These are phyloP conservation scores for Rachycentron canadum DNA, from an alignment of 2,797 vertebrate species.

Conservation along the genomic window DNA sequence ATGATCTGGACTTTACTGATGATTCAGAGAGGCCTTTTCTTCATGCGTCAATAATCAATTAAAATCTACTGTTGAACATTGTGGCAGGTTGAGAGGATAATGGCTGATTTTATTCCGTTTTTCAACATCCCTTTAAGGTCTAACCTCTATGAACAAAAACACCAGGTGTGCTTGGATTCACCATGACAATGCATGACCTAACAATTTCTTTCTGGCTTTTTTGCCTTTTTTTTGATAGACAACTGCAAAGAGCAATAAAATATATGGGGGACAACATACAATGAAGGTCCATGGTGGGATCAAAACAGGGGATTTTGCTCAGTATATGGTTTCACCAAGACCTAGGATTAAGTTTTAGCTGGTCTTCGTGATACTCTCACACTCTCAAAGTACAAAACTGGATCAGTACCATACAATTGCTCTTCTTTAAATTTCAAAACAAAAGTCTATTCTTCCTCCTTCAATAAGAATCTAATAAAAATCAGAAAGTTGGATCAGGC, in stretches of 20 bases:
- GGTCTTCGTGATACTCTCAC: not conserved
- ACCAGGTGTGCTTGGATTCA: not conserved
- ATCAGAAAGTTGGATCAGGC: conserved; percentile 15
- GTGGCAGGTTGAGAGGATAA: not conserved
- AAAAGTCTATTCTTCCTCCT: not conserved
- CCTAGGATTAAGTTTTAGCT: not conserved
- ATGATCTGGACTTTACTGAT: not conserved
- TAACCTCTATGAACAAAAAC: not conserved
- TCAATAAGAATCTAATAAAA: not conserved
- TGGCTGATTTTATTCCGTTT: not conserved
- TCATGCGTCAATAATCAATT: not conserved
- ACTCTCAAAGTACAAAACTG: not conserved
- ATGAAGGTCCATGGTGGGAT: not conserved
- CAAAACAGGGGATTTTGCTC: not conserved
- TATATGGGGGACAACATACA: not conserved
- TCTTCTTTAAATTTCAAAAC: not conserved
- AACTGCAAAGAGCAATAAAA: not conserved
- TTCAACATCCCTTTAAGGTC: not conserved
- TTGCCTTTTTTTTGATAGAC: not conserved
- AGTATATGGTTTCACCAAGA: not conserved
- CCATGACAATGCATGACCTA: not conserved
- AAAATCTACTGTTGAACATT: not conserved
- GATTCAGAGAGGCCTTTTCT: not conserved
- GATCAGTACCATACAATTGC: not conserved
- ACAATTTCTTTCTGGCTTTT: not conserved